Evolutionary conservation across 2,113 vertebrate species (phyloP).

Genomic region (Nestor notabilis): DNA sequence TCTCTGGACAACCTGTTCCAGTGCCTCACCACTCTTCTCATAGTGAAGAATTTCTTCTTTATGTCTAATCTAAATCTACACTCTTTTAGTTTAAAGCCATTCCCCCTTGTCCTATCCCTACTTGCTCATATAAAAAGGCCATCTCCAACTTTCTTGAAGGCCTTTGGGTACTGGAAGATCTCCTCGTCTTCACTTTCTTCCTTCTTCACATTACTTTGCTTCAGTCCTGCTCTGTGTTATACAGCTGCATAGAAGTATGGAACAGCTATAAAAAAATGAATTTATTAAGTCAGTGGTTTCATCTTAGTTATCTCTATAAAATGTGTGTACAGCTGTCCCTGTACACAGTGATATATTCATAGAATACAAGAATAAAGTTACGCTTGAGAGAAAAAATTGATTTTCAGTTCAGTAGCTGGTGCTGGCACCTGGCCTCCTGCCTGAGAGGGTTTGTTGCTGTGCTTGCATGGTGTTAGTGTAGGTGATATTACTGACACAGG

Average conservation of each 20-base stretch:
- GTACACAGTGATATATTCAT: neutral
- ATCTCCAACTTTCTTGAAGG: neutral
- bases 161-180: neutral
- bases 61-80: neutral
- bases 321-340: neutral
- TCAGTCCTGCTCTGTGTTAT: neutral
- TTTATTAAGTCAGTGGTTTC: constrained; percentile 33
- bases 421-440: constrained; percentile 14
- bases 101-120: neutral
- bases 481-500: neutral
- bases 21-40: neutral
- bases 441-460: neutral
- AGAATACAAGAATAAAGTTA: neutral
- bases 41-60: neutral
- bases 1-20: neutral
- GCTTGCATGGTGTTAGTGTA: neutral
- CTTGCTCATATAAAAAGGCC: neutral
- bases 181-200: neutral
- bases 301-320: constrained; percentile 26
- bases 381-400: constrained; percentile 46
- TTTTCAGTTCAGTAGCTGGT: constrained; percentile 21
- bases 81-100: neutral
- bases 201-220: neutral
- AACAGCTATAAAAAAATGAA: neutral
- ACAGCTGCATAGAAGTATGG: neutral